Base-by-base conservation (phyloP, 2,113 vertebrate species). In the Donacobius atricapilla region DNA sequence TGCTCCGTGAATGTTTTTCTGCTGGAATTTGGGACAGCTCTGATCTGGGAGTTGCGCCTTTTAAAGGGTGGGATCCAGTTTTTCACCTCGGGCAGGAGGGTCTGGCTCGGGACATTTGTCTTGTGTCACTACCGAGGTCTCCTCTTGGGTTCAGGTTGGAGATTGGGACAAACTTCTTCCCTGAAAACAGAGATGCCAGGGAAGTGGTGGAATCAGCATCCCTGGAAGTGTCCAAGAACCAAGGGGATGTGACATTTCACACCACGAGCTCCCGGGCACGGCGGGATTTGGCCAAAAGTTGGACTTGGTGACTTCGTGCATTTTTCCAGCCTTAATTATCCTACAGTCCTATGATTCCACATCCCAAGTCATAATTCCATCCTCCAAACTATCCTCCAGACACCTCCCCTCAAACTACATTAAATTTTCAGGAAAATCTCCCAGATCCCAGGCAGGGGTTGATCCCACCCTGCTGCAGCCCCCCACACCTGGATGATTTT, bases 241-340 rank as follows among this genome's bases (percentile, higher is more conserved):
- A 19, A 1, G 25, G 19, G 47, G 70, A 13, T 4, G 37, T 8
- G 44, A 15, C 19, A 3, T 5, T 28, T 53, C 18, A 2, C 11
- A 9, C 10, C n/a, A 1, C 24, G 4, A 2, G 7, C 20, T 24
- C 0, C 0, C 39, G 40, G 30, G 3, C 10, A 3, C 1, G 10
- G 16, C 12, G 58, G 27, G 44, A 27, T 51, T 23, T 0, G 2
- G 1, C 9, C n/a, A 27, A 40, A 69, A 14, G 20, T 3, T 54
- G 54, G 24, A 22, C 3, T 53, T 8, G 44, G 51, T 27, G 57
- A 19, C 18, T 48, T 68, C 9, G 13, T 30, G 11, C 24, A 9
- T n/a, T 54, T 61, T 27, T 13, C 54, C 47, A 31, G 2, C 6
- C 1, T 40, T 6, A 10, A 11, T 53, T 19, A 60, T 28, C 37